These are phyloP conservation scores for Brenthis daphne DNA, from an alignment of 2,888 invertebrate genomes.

Conservation along the genomic window DNA sequence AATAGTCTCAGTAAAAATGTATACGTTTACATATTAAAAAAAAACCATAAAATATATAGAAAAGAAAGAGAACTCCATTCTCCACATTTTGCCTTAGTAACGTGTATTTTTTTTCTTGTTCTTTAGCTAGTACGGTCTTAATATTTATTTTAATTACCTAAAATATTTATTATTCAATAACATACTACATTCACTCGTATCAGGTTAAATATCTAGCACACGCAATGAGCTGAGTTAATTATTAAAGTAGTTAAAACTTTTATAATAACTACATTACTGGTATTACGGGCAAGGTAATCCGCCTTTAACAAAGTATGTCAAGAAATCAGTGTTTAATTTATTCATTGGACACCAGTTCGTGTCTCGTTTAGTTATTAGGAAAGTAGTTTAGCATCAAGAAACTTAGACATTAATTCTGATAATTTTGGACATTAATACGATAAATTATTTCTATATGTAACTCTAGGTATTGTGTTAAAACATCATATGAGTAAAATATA, in stretches of 20 bases:
- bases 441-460: background rate
- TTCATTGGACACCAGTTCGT: constrained; percentile 71
- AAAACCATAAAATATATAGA: too few species aligned
- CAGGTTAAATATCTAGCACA: background rate
- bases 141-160: too few species aligned
- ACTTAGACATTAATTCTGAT: constrained; percentile 42
- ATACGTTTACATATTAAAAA: too few species aligned
- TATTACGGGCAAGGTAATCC: constrained; percentile 75
- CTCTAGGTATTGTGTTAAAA: background rate
- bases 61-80: too few species aligned
- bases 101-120: too few species aligned
- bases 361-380: constrained; percentile 67
- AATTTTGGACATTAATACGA: background rate
- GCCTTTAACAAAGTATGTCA: constrained; percentile 73
- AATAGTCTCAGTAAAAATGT: too few species aligned
- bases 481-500: background rate
- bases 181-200: background rate
- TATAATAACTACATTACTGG: constrained; percentile 58
- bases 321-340: constrained; percentile 79
- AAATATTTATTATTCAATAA: too few species aligned
- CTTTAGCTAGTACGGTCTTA: too few species aligned
- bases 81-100: too few species aligned
- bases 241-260: constrained; percentile 34
- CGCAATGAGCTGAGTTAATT: constrained; percentile 18
- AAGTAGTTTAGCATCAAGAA: constrained; percentile 57